phyloP scores from a whole-genome alignment of 92 coral and sea anemone genomes.

The Micromussa lordhowensis region DNA sequence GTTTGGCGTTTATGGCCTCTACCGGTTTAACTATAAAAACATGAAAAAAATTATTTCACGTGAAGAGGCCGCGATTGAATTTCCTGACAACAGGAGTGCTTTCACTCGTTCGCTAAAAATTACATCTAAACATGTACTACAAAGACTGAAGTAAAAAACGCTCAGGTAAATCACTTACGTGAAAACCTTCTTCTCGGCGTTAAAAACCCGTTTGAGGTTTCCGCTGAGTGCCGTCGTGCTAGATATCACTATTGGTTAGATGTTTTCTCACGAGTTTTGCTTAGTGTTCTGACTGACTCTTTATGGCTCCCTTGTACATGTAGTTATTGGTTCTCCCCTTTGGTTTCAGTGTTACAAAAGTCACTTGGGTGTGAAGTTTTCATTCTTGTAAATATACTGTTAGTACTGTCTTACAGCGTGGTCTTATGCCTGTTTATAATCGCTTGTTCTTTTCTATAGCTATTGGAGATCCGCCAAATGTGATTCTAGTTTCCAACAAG shows the following conservation, averaged over 20 bases:
- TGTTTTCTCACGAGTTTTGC: background rate
- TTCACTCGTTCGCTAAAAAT: too few species aligned
- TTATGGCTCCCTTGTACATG: background rate
- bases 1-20: too few species aligned
- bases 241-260: background rate
- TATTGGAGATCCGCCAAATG: conserved; percentile 90
- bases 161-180: too few species aligned
- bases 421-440: background rate
- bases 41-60: too few species aligned
- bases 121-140: too few species aligned
- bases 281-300: background rate
- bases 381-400: background rate
- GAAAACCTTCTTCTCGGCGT: too few species aligned
- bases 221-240: too few species aligned
- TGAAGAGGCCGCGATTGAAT: too few species aligned
- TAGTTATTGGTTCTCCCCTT: background rate
- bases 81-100: too few species aligned
- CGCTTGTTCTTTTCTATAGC: conserved; percentile 32
- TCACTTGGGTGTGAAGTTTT: background rate
- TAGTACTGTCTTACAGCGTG: background rate
- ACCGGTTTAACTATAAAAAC: too few species aligned
- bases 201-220: too few species aligned
- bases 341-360: background rate
- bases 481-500: conserved; percentile 65
- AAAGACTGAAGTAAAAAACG: too few species aligned